phyloP scores from a whole-genome alignment of 2,888 invertebrate genomes.

The Rhorus exstirpatorius region DNA sequence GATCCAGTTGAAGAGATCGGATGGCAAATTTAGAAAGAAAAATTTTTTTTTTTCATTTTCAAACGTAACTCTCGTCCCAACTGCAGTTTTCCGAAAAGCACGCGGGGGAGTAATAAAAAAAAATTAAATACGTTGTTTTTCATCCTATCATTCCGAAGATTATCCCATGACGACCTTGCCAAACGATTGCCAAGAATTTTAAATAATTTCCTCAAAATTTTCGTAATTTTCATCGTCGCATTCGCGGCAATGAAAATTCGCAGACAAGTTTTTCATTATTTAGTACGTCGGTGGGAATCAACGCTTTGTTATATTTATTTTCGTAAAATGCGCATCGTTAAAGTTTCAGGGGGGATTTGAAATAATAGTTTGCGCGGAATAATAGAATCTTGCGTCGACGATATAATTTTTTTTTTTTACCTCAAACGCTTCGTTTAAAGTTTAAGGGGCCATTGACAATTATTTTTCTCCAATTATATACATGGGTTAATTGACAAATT shows the following conservation, averaged over 20 bases:
- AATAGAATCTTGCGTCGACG: neutral
- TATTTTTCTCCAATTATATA: neutral
- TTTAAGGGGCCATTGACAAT: too few species aligned
- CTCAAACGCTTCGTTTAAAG: neutral
- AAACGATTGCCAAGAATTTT: slow-evolving; percentile 60
- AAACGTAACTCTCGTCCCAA: neutral
- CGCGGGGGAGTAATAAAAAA: neutral
- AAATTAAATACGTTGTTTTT: slow-evolving; percentile 36
- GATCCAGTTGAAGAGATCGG: slow-evolving; percentile 23
- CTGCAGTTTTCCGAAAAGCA: slow-evolving; percentile 15
- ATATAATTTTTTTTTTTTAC: neutral
- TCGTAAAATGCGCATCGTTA: slow-evolving; percentile 1
- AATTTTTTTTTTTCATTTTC: neutral
- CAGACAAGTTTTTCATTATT: slow-evolving; percentile 31
- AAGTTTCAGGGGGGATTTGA: neutral
- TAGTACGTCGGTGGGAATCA: slow-evolving; percentile 43
- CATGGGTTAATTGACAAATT: too few species aligned
- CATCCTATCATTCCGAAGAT: slow-evolving; percentile 35
- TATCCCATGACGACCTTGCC: slow-evolving; percentile 49
- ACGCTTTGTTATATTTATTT: slow-evolving; percentile 42
- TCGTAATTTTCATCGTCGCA: slow-evolving; percentile 45
- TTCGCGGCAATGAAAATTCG: slow-evolving; percentile 26
- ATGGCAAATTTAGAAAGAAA: slow-evolving; percentile 40
- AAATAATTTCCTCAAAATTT: slow-evolving; percentile 41
- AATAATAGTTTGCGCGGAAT: neutral